Conservation (phyloP, 2,797 vertebrate species). For the Pygocentrus nattereri region DNA sequence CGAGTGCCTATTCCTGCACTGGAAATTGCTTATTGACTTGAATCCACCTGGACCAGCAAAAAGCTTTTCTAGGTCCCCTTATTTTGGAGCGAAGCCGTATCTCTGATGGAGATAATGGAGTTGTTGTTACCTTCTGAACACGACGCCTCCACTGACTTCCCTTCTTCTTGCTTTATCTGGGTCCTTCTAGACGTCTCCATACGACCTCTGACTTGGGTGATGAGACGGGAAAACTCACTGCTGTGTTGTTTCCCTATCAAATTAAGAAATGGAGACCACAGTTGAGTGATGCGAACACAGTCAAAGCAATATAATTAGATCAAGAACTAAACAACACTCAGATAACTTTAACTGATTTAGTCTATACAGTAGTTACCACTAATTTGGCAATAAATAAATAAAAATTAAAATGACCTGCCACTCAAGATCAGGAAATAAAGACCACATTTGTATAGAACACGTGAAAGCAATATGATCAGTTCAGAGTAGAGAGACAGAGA, state of each 20-base stretch:
- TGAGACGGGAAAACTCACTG: slow-evolving; percentile 76
- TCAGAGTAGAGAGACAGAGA: not conserved
- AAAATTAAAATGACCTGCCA: slow-evolving; percentile 3
- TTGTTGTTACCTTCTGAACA: slow-evolving; percentile 38
- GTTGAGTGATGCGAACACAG: not conserved
- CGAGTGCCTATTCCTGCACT: slow-evolving; percentile 10
- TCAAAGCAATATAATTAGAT: not conserved
- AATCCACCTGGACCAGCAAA: slow-evolving; percentile 20
- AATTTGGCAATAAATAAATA: not conserved
- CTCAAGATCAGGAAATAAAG: slow-evolving; percentile 8
- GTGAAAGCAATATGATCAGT: not conserved
- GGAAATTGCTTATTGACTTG: slow-evolving; percentile 42
- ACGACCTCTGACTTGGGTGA: slow-evolving; percentile 77
- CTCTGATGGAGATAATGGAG: slow-evolving; percentile 12
- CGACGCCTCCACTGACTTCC: slow-evolving; percentile 29
- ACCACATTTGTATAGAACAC: not conserved
- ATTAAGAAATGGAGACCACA: not conserved
- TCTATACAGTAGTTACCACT: not conserved
- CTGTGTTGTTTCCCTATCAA: slow-evolving; percentile 79
- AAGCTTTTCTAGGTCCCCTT: not conserved
- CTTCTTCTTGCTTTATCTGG: slow-evolving; percentile 64
- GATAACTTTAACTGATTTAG: not conserved
- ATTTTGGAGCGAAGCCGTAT: not conserved
- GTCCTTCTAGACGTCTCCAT: slow-evolving; percentile 53
- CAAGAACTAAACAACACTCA: not conserved